phyloP scores from a whole-genome alignment of 2,888 invertebrate genomes.

The Pristionchus maxplancki region DNA sequence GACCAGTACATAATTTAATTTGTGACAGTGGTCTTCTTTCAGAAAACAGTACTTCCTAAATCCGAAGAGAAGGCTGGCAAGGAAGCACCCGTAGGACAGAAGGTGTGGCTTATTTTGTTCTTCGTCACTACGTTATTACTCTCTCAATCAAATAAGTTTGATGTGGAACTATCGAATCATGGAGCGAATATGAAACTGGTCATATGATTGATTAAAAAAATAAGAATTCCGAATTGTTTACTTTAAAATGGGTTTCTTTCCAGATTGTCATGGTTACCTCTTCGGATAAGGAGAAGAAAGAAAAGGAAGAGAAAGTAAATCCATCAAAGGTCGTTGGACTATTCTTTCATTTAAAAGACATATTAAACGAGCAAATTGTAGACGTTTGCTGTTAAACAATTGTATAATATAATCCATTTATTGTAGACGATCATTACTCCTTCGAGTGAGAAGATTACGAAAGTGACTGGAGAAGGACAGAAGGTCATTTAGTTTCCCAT shows the following conservation, averaged over 20 bases:
- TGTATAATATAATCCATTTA: not conserved
- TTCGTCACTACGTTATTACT: too few relatives aligned
- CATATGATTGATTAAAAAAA: too few relatives aligned
- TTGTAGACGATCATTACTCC: not conserved
- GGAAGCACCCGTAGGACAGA: not conserved
- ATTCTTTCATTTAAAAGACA: not conserved
- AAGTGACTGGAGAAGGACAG: not conserved
- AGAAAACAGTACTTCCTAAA: not conserved
- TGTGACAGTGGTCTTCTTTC: too few relatives aligned
- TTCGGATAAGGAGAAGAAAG: not conserved
- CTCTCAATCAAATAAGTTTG: too few relatives aligned
- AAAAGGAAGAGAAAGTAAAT: not conserved
- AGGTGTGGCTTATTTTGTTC: not conserved
- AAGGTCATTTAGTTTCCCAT: too few relatives aligned
- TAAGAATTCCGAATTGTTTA: too few relatives aligned
- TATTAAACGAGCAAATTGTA: too few relatives aligned
- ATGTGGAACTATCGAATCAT: too few relatives aligned
- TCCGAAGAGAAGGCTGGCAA: not conserved
- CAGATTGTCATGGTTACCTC: slow-evolving; percentile 2
- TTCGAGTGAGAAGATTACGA: not conserved
- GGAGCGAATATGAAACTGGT: too few relatives aligned
- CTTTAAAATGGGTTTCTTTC: too few relatives aligned
- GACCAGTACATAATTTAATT: too few relatives aligned
- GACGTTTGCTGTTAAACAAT: too few relatives aligned
- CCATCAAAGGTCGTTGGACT: not conserved